Evolutionary conservation across 1,140 invertebrate genomes (phyloP), one percentile per base, ranked within the genome.

Genomic region (Linepithema humile): DNA sequence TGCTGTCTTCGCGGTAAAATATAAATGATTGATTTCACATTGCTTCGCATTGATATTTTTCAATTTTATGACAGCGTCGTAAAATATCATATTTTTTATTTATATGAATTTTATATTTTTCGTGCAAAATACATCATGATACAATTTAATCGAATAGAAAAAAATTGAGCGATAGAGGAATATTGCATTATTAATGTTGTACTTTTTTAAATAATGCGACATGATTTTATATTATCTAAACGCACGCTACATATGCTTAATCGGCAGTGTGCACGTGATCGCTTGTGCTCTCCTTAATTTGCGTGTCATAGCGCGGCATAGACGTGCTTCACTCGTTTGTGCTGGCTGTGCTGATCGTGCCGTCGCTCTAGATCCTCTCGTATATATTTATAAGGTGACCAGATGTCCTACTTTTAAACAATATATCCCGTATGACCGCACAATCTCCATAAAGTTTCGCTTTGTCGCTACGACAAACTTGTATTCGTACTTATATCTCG

Each of bases 371-470:
- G 20, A 65, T 77, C 57, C 40, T 65, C 40, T 35, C 32, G 9
- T 77, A 77, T 73, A 57, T 57, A 57, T 57, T 57, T 50, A 77
- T 77, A 75, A 74, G 55, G 40, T 32, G 29, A 64, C 73, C 40
- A 62, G 73, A 75, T 75, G 57, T 64, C 26, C 73, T 75, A 64
- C 57, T 62, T 75, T 75, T 64, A 23, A 75, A 75, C 57, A 62
- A 62, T 48, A 75, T 64, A 43, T 75, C 60, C 35, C 60, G 60
- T 38, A 26, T 38, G 35, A 64, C 32, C 32, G 12, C 9, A 38
- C 43, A 77, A 64, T 74, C 29, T 29, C 12, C 29, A 64, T 48
- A 77, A 77, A 65, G 53, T 43, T 29, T 32, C 38, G 17, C 38
- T 20, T 60, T 0, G 17, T 60, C 38, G 38, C 38, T 5, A 40